Evolutionary conservation across 2,888 invertebrate genomes (phyloP), one percentile per base, ranked within the genome.

Genomic region (Dusona sp.): DNA sequence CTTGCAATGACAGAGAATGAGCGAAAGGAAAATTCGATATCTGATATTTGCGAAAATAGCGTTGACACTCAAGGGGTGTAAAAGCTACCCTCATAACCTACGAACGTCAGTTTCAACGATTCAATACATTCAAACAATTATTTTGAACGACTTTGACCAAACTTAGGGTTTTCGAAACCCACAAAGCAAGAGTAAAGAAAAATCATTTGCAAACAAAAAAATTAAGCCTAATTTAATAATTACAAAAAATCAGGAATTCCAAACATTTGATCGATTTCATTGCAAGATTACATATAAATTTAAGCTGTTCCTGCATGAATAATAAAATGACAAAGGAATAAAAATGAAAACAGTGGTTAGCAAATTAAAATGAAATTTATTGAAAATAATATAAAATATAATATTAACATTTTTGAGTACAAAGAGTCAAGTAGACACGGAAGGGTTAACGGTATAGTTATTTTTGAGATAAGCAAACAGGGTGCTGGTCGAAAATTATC

Each of bases 401-500:
- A 33, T 4, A 3, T 33, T 2, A 33, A 33, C 33, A 3, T 33
- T 33, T 33, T 4, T 33, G 4, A 33, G 33, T 33, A 33, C 33
- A 33, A 42, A 11, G 11, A 13, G 2, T 11, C 3, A 16, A 61
- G 29, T 13, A 61, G 25, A 25, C 0, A 29, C 11, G 67, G 67
- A 48, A 42, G 16, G 16, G 38, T n/a, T 16, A 38, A 22, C 45
- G 45, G 19, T 74, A 74, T 25, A 73, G 85, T 89, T 92, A 91
- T 92, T 93, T 93, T 92, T 87, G 90, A 92, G 93, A 93, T 93
- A 92, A 93, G 93, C 92, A 92, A 91, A 89, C 88, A 87, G 89
- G 88, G 89, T 57, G 68, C 86, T 73, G 80, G 80, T 82, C 45
- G 77, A 78, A 81, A 72, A 51, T 67, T 16, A 51, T 38, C 54